Conservation (phyloP, 2,113 vertebrate genomes). For the Nettapus auritus region DNA sequence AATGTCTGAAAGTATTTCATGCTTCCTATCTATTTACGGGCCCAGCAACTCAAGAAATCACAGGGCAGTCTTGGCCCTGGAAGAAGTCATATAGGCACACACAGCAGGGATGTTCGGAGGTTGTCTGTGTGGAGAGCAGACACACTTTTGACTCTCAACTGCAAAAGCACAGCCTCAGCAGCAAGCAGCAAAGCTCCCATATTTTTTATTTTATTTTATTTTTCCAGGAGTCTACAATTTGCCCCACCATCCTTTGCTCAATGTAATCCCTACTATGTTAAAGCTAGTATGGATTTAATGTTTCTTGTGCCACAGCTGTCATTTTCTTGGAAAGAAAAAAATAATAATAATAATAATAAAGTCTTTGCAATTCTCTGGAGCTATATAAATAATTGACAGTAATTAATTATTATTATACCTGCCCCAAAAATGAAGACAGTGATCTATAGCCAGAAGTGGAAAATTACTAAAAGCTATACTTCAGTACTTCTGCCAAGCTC, state of each 20-base stretch:
- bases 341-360: not conserved
- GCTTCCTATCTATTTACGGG: not conserved
- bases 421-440: not conserved
- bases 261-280: not conserved
- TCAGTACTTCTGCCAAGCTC: not conserved
- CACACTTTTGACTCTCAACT: not conserved
- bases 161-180: not conserved
- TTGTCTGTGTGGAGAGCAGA: not conserved
- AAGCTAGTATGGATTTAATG: not conserved
- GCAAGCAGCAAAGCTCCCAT: not conserved
- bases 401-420: constrained; percentile 45
- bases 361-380: not conserved
- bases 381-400: constrained; percentile 18
- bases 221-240: not conserved
- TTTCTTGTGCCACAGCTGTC: not conserved
- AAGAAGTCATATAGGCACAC: not conserved
- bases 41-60: not conserved
- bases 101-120: not conserved
- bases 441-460: not conserved
- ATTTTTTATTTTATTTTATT: not conserved
- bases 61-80: not conserved
- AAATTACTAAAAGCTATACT: constrained; percentile 9
- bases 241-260: not conserved
- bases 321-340: not conserved
- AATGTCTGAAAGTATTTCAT: not conserved